phyloP scores from a whole-genome alignment of 1,140 invertebrate genomes.

The Oreohelix idahoensis region DNA sequence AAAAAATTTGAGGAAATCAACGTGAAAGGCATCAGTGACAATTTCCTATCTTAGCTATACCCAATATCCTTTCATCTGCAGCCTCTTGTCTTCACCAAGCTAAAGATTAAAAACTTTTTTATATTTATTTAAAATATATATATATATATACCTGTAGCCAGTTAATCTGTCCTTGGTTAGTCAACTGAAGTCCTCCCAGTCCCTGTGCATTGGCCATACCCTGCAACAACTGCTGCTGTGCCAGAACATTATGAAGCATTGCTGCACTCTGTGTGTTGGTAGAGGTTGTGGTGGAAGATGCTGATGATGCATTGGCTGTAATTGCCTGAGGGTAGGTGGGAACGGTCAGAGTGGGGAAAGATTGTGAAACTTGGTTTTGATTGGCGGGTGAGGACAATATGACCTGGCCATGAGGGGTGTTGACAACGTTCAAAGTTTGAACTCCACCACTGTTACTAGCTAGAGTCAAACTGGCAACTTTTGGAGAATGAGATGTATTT shows the following conservation, averaged over 20 bases:
- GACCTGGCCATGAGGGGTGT: conserved; percentile 37
- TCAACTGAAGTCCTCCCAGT: conserved; percentile 44
- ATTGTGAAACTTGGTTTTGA: conserved; percentile 26
- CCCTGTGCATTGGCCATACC: conserved; percentile 8
- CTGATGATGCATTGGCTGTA: conserved; percentile 68
- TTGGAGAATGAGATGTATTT: background rate
- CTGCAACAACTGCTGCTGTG: conserved; percentile 43
- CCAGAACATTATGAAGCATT: conserved; percentile 51
- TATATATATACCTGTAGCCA: conserved; percentile 53
- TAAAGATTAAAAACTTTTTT: no score
- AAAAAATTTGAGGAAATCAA: no score
- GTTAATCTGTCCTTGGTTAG: conserved; percentile 58
- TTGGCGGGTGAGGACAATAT: conserved; percentile 24
- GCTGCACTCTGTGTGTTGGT: conserved; percentile 58
- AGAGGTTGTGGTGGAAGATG: conserved; percentile 71
- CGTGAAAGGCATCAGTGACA: no score
- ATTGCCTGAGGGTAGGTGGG: conserved; percentile 73
- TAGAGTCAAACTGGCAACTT: conserved; percentile 27
- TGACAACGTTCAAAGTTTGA: conserved; percentile 40
- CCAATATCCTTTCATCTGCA: no score
- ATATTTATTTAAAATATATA: no score
- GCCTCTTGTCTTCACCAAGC: no score
- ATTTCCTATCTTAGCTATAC: no score
- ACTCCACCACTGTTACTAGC: background rate
- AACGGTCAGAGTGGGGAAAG: conserved; percentile 28